These are phyloP conservation scores for Fringilla coelebs DNA, from an alignment of 2,797 vertebrate species.

Conservation along the genomic window DNA sequence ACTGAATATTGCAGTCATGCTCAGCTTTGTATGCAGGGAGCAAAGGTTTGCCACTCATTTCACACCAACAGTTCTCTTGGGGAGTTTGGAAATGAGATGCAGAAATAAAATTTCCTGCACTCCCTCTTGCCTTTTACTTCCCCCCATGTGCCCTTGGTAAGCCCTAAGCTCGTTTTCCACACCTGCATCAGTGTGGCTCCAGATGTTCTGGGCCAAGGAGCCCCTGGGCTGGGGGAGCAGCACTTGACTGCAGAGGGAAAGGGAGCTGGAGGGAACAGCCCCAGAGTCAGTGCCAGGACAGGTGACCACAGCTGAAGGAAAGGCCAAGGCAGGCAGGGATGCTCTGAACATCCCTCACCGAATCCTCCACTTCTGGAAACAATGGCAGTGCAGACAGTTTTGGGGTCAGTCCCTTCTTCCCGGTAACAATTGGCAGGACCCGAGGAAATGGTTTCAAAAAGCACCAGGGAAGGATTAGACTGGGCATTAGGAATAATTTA, in stretches of 20 bases:
- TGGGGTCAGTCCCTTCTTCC: no score
- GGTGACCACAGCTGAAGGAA: not conserved
- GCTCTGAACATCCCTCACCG: not conserved
- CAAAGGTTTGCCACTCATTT: not conserved
- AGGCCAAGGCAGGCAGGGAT: not conserved
- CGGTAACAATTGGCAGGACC: fast-evolving
- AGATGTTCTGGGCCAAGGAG: no score
- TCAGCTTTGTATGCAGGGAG: fast-evolving
- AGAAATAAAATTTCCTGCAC: not conserved
- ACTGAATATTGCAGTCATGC: no score
- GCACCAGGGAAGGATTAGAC: fast-evolving
- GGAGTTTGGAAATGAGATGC: no score
- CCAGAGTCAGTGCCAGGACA: not conserved
- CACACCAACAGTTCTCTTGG: not conserved
- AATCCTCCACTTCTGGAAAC: not conserved
- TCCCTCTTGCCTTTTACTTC: not conserved
- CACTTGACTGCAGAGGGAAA: no score
- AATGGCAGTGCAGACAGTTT: no score
- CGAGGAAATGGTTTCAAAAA: no score
- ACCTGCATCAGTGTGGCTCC: not conserved
- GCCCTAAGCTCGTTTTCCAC: not conserved
- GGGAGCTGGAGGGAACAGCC: no score
- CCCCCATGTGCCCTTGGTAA: no score
- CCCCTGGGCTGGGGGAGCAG: no score
- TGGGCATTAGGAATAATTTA: no score